Percentiles rank a stretch among this genome's conserved stretches.
These are phyloP conservation scores for Atherinosoma microstoma DNA, from an alignment of 2,797 vertebrate genomes.

Conservation along the genomic window DNA sequence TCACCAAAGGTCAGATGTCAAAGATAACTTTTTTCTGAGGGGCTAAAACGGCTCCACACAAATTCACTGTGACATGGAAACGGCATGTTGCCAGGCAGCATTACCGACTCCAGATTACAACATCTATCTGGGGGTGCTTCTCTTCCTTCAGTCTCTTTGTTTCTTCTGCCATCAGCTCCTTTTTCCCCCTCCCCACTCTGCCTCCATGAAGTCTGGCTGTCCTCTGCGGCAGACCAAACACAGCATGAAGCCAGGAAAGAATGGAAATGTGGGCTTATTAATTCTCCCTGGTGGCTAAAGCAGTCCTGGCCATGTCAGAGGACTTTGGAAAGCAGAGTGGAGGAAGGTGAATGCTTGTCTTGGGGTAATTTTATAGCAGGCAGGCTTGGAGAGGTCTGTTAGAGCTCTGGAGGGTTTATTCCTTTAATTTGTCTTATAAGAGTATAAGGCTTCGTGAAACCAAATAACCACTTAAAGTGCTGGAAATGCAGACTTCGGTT, in stretches of 20 bases:
- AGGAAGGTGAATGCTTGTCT: conserved; percentile 43
- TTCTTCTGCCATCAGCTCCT: conserved; percentile 23
- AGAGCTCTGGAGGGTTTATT: conserved; percentile 57
- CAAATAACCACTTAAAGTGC: conserved; percentile 45
- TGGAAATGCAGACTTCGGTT: conserved; percentile 27
- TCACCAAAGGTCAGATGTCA: conserved; percentile 79
- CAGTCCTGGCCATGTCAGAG: conserved; percentile 57
- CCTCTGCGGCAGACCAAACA: conserved; percentile 65
- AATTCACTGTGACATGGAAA: conserved; percentile 42
- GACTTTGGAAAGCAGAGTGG: conserved; percentile 60
- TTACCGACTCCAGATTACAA: conserved; percentile 62
- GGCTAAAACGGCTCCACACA: conserved; percentile 46
- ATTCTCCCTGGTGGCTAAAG: conserved; percentile 66
- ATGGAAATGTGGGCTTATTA: conserved; percentile 80
- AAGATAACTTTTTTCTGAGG: conserved; percentile 60
- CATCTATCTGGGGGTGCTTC: conserved; percentile 56
- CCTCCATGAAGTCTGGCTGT: conserved; percentile 30
- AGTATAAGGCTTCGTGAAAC: conserved; percentile 40
- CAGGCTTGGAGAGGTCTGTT: conserved; percentile 56
- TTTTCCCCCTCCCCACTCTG: not conserved
- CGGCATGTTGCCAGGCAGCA: conserved; percentile 8
- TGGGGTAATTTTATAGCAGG: conserved; percentile 38
- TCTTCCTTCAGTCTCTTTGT: conserved; percentile 25
- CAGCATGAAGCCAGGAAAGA: conserved; percentile 66
- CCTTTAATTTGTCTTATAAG: conserved; percentile 63